These are phyloP conservation scores for Incurvaria masculella DNA, from an alignment of 2,888 invertebrate genomes.

Conservation along the genomic window DNA sequence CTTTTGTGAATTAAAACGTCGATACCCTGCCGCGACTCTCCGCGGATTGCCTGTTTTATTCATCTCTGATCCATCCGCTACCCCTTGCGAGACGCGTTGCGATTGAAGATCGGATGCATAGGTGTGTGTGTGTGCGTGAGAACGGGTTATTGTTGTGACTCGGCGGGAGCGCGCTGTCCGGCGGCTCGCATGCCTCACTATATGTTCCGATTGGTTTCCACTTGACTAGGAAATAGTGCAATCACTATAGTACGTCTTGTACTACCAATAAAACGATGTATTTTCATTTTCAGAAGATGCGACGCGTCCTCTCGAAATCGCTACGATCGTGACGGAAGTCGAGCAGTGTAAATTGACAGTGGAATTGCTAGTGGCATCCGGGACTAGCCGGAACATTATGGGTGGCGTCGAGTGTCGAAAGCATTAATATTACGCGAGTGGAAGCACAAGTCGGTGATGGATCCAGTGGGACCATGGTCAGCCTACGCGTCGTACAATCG, in stretches of 20 bases:
- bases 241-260: no score
- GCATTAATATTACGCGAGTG: background rate
- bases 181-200: background rate
- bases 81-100: background rate
- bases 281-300: background rate
- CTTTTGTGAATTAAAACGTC: background rate
- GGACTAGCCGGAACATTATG: background rate
- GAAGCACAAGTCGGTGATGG: constrained; percentile 61
- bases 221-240: background rate
- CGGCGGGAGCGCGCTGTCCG: background rate
- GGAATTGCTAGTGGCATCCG: background rate
- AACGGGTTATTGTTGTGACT: background rate
- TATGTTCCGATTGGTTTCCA: background rate
- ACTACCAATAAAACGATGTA: background rate
- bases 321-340: background rate
- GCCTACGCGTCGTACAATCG: constrained; percentile 82
- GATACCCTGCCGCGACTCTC: background rate
- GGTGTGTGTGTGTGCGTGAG: background rate
- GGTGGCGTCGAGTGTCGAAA: background rate
- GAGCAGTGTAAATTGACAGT: background rate
- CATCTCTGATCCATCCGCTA: background rate
- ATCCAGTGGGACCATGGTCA: constrained; percentile 89
- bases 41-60: background rate
- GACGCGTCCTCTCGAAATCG: background rate
- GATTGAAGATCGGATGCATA: background rate